Percentiles rank a stretch among this genome's conserved stretches.
Evolutionary conservation across 1,140 invertebrate genomes (phyloP).

Genomic region (Microplitis mediator): DNA sequence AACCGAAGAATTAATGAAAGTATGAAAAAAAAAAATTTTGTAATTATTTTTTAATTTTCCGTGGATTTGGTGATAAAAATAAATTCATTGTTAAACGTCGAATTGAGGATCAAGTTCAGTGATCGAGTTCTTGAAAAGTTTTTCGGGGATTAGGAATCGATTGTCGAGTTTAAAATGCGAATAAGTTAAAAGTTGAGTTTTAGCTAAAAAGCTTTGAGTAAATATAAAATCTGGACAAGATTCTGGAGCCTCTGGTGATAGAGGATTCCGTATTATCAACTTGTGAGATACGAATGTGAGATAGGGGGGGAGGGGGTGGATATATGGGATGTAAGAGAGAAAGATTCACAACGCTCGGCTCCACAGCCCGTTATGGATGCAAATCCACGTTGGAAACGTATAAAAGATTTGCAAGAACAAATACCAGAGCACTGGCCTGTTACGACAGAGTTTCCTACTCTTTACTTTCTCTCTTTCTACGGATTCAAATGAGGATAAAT

Average conservation of each 20-base stretch:
- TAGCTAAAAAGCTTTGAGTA: no score
- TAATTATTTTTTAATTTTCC: no score
- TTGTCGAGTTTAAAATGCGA: not conserved
- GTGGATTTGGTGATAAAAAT: no score
- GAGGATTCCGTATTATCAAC: no score
- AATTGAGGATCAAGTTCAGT: not conserved
- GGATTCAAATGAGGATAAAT: constrained; percentile 60
- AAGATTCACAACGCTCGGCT: not conserved
- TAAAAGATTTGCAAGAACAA: constrained; percentile 57
- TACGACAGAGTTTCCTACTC: constrained; percentile 17
- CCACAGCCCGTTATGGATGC: constrained; percentile 47
- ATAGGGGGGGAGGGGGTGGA: not conserved
- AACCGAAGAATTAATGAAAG: not conserved
- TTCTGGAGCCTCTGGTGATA: no score
- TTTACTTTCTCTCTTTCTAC: constrained; percentile 24
- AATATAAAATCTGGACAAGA: no score
- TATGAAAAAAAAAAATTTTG: not conserved
- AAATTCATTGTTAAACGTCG: not conserved
- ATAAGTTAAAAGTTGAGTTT: not conserved
- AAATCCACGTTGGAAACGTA: constrained; percentile 52
- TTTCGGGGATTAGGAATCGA: not conserved
- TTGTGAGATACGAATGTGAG: no score
- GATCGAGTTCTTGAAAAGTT: not conserved
- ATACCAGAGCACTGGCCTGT: constrained; percentile 38
- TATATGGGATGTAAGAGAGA: not conserved